Evolutionary conservation across 2,113 vertebrate species (phyloP), one percentile per base, ranked within the genome.

Genomic region (Pseudopipra pipra): DNA sequence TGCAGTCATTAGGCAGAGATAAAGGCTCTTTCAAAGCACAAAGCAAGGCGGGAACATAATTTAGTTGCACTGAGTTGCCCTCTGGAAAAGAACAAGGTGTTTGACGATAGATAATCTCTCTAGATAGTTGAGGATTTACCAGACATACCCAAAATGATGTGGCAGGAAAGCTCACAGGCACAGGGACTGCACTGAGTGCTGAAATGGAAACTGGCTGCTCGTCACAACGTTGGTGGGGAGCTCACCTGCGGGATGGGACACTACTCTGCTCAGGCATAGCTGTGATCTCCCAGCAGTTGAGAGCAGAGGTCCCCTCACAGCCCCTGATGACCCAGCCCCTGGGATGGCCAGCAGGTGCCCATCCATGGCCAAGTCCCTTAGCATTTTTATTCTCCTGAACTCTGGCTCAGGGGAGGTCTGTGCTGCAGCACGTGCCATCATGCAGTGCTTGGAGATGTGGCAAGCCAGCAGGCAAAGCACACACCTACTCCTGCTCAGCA

Each of bases 231-330:
- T 47, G 21, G 13, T 9, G 8, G 33, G 14, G 25, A 68, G 10
- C 44, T 68, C 0, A 0, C 18, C n/a, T 9, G 12, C 30, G 35
- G 51, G 19, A 4, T 21, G 28, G 31, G 46, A 6, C 56, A 18
- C 7, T 5, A 2, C 0, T 2, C 58, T 73, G 67, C 33, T 44
- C 33, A 21, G 6, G 6, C 0, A 0, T 12, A 16, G 24, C 43
- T 14, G 4, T 46, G 30, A 7, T 46, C 14, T 70, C 43, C 18
- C 22, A 47, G 37, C n/a, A 49, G 14, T 12, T 2, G 11, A 31
- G n/a, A 33, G 3, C 3, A 13, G 11, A 91, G 12, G 8, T 21
- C 21, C 23, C 6, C 18, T 30, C 1, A 1, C 20, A 44, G 31
- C 23, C 47, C 20, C 13, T 2, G 0, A 27, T 43, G 31, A 4